A percentile compares a stretch with the other conserved stretches of the same genome.
Conservation (phyloP, 2,888 invertebrate species). For the Listrodromus nycthemerus region DNA sequence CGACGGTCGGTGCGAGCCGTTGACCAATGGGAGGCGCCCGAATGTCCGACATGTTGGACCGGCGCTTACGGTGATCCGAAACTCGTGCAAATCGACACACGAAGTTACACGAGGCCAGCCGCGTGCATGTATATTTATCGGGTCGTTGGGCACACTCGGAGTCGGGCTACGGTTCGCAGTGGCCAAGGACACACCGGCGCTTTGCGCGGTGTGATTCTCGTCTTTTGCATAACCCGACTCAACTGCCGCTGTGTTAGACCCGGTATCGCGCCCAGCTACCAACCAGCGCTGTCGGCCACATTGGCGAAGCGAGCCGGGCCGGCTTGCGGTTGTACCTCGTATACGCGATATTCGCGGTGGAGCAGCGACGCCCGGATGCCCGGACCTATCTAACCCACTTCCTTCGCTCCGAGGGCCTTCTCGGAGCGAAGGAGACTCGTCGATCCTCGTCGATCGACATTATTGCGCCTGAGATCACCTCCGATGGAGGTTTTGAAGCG, state of each 20-base stretch:
- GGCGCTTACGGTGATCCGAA: not conserved
- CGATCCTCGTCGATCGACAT: not conserved
- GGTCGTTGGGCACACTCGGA: slow-evolving; percentile 48
- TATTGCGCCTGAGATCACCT: not conserved
- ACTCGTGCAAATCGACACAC: not conserved
- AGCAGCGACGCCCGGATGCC: slow-evolving; percentile 33
- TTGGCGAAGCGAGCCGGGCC: slow-evolving; percentile 35
- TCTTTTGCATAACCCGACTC: slow-evolving; percentile 76
- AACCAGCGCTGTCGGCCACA: slow-evolving; percentile 35
- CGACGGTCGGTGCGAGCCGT: not conserved
- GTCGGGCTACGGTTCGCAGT: slow-evolving; percentile 57
- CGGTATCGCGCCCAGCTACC: slow-evolving; percentile 64
- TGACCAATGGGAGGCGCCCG: not conserved
- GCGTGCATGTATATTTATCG: slow-evolving; percentile 71
- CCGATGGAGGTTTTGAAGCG: not conserved
- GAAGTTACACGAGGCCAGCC: slow-evolving; percentile 29
- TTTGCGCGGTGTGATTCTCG: slow-evolving; percentile 72
- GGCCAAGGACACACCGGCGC: slow-evolving; percentile 69
- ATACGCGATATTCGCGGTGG: slow-evolving; percentile 18
- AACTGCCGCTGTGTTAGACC: slow-evolving; percentile 75
- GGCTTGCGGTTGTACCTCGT: not conserved
- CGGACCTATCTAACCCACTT: slow-evolving; percentile 59
- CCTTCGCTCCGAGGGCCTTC: slow-evolving; percentile 14
- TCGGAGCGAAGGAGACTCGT: not conserved
- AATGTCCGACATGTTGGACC: not conserved